A percentile compares a stretch with the other conserved stretches of the same genome.
phyloP scores from a whole-genome alignment of 2,113 vertebrate species.

The Neogale vison region DNA sequence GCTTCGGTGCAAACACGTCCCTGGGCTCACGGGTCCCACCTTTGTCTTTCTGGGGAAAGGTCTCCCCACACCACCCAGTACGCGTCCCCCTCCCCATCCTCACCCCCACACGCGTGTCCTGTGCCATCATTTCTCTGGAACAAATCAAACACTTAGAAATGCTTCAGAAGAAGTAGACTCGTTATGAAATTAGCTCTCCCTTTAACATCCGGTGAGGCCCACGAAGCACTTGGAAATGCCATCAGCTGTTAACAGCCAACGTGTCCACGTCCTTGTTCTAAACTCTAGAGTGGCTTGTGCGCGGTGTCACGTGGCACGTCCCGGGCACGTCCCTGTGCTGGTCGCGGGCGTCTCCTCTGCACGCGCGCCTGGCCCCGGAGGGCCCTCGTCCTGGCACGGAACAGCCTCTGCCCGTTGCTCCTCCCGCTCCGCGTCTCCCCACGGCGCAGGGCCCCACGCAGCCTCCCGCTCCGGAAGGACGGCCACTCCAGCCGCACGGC shows the following conservation, averaged over 20 bases:
- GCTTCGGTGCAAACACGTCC: not conserved
- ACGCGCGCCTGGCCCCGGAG: not conserved
- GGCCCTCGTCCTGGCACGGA: accelerated
- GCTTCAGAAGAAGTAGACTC: not conserved
- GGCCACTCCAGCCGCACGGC: not conserved
- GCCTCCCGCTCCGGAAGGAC: not conserved
- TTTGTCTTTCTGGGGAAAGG: not conserved
- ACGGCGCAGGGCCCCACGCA: not conserved
- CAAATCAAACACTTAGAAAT: not conserved
- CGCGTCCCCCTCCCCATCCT: too few relatives aligned
- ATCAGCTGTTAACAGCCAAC: accelerated
- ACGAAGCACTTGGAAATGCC: accelerated
- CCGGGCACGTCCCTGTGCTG: accelerated
- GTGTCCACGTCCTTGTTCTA: not conserved
- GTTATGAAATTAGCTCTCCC: not conserved
- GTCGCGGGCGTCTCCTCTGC: accelerated
- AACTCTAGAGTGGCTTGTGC: not conserved
- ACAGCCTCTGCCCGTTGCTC: accelerated
- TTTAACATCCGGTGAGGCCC: not conserved
- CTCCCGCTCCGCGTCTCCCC: not conserved
- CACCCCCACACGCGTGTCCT: not conserved
- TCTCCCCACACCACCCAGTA: not conserved
- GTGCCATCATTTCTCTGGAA: accelerated
- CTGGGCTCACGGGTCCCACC: accelerated
- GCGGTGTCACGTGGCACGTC: accelerated